Conservation (phyloP, 1,140 invertebrate species). For the Mya arenaria region DNA sequence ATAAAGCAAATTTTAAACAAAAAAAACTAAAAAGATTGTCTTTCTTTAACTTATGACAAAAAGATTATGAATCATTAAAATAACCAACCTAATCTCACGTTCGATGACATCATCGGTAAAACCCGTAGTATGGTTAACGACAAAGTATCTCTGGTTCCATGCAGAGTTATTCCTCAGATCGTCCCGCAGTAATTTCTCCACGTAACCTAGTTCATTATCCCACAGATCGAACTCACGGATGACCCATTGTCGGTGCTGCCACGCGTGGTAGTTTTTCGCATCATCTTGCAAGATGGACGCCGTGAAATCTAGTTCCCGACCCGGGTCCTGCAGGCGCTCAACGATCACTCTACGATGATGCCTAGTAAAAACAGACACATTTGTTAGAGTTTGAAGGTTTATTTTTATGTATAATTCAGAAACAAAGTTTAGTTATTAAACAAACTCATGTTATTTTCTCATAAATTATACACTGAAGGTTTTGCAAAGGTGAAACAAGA, state of each 20-base stretch:
- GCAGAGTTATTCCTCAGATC: constrained; percentile 98
- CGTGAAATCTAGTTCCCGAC: constrained; percentile 92
- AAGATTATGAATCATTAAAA: no score
- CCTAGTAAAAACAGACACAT: no score
- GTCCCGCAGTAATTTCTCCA: constrained; percentile 89
- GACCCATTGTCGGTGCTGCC: constrained; percentile 97
- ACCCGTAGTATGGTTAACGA: constrained; percentile 89
- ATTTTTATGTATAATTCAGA: no score
- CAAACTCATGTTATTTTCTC: no score
- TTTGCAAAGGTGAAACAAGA: no score
- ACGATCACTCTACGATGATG: constrained; percentile 86
- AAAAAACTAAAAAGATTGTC: no score
- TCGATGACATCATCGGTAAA: constrained; percentile 89
- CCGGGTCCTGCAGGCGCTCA: constrained; percentile 90
- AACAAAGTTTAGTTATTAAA: no score
- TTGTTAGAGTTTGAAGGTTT: no score
- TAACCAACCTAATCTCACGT: constrained; percentile 86
- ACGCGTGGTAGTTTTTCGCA: constrained; percentile 99
- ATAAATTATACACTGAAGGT: no score
- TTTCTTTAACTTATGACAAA: no score
- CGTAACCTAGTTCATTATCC: constrained; percentile 93
- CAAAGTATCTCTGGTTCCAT: constrained; percentile 99
- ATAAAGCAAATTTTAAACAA: no score
- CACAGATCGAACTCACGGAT: constrained; percentile 83
- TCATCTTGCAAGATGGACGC: constrained; percentile 90